Evolutionary conservation across 2,797 vertebrate species (phyloP).

Genomic region (Iguana delicatissima): DNA sequence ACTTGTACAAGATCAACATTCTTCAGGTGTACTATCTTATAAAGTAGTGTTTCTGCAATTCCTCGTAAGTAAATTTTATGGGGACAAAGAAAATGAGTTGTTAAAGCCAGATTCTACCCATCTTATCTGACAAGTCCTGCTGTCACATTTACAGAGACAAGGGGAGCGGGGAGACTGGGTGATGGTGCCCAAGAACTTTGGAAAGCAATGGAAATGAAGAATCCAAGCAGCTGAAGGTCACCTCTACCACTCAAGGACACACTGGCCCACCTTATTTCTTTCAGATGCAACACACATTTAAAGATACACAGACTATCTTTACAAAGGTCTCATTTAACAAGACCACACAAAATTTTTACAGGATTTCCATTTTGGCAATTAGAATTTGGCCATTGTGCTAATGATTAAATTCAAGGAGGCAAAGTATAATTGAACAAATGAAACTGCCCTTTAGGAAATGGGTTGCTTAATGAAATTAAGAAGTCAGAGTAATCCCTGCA

Average conservation of each 20-base stretch:
- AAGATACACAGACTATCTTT: not conserved
- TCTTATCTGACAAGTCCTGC: not conserved
- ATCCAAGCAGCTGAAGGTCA: not conserved
- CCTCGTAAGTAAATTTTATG: not conserved
- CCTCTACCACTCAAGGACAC: not conserved
- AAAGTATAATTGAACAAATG: too few relatives aligned
- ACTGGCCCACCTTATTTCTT: not conserved
- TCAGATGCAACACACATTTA: not conserved
- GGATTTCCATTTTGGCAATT: too few relatives aligned
- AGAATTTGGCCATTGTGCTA: too few relatives aligned
- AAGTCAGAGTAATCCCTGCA: too few relatives aligned
- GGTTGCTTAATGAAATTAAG: too few relatives aligned
- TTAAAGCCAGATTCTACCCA: not conserved
- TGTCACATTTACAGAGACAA: not conserved
- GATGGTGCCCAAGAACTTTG: not conserved
- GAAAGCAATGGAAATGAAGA: not conserved
- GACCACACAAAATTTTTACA: too few relatives aligned
- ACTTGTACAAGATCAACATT: not conserved
- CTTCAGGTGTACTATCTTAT: not conserved
- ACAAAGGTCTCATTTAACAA: not conserved
- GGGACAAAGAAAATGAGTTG: not conserved
- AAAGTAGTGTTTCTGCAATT: not conserved
- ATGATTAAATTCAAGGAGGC: too few relatives aligned
- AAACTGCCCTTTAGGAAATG: too few relatives aligned
- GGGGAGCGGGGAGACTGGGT: too few relatives aligned